Base-by-base conservation (phyloP, 2,113 vertebrate genomes). In the Peromyscus maniculatus region DNA sequence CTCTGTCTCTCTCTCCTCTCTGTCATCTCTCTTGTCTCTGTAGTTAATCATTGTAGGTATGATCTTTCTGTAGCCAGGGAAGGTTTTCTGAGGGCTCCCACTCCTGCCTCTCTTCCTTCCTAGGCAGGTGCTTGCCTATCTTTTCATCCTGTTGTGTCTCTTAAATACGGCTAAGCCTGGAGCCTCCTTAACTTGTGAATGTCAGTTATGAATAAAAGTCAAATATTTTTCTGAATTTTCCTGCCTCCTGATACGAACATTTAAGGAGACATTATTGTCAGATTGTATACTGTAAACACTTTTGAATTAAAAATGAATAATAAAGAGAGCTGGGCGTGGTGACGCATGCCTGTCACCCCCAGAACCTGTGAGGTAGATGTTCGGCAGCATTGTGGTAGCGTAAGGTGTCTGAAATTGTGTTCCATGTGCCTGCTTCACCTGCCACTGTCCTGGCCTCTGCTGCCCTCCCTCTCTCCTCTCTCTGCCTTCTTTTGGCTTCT, bases 141-240 rank as follows among this genome's bases (percentile, higher is more conserved):
- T 57, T 3, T 52, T 91, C 59, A 33, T 93, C 77, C 0, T 12
- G 0, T 0, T 11, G 2, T 22, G 3, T 28, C 67, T 88, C 57
- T 43, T n/a, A 52, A 1, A 33, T 55, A 21, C 2, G 64, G 46
- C 43, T 28, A 17, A 16, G 49, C 43, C 90, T 69, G 26, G 66
- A 52, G 87, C 43, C 43, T 71, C 57, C 12, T 74, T 39, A 2
- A n/a, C 36, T 82, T 91, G 49, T 57, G 26, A 91, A 94, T 89
- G 33, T 89, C 33, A 55, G 46, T 4, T 64, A 66, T 79, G 82
- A 71, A 10, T 87, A 28, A 87, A 89, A 89, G 8, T 91, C n/a
- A 57, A 52, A 1, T 43, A 57, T 89, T 96, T 79, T 71, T 88
- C 67, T 57, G 80, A 80, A 75, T 46, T 96, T 87, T 80, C 43